Conservation (phyloP, 2,888 invertebrate species). For the Apodemia mormo region DNA sequence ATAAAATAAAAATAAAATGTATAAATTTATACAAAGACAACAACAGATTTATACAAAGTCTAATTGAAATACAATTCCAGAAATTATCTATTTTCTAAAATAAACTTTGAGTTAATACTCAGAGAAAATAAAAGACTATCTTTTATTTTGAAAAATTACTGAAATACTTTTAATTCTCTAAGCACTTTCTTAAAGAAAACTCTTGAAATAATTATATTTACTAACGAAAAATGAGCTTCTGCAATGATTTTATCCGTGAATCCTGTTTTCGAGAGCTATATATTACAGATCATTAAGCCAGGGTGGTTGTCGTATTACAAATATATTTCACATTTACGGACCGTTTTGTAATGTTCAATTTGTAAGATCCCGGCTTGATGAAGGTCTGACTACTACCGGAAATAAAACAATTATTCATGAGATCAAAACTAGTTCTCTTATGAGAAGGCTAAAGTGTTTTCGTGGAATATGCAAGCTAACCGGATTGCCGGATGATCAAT, state of each 20-base stretch:
- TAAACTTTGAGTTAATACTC: no score
- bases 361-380: neutral
- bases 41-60: no score
- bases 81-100: no score
- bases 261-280: neutral
- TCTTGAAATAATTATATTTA: constrained; percentile 43
- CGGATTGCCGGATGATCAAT: neutral
- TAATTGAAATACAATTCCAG: no score
- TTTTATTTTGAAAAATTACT: no score
- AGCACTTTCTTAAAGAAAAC: no score
- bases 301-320: neutral
- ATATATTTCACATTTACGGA: constrained; percentile 9
- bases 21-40: no score
- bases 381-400: constrained; percentile 9
- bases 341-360: constrained; percentile 15
- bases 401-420: constrained; percentile 16
- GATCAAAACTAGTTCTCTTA: constrained; percentile 3
- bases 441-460: constrained; percentile 2
- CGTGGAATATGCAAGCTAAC: neutral
- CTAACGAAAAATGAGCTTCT: constrained; percentile 30
- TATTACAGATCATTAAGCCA: constrained; percentile 8
- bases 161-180: no score
- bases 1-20: no score
- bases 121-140: no score
- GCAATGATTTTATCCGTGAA: constrained; percentile 29